Percentiles rank a stretch among this genome's conserved stretches.
These are phyloP conservation scores for Formicarius rufipectus DNA, from an alignment of 2,113 vertebrate species.

Conservation along the genomic window DNA sequence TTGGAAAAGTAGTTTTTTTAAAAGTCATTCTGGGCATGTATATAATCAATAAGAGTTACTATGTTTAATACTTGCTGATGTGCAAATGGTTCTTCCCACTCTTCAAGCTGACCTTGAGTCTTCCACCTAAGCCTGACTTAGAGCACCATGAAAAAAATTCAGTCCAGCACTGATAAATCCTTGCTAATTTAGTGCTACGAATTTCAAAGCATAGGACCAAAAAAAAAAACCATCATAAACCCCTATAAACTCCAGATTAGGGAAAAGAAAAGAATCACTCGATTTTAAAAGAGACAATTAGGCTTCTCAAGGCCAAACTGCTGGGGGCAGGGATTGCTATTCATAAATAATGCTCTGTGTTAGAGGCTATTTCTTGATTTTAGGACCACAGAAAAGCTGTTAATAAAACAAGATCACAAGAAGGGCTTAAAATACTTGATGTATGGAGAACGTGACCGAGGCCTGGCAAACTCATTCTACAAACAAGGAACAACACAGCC, in stretches of 20 bases:
- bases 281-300: neutral
- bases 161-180: neutral
- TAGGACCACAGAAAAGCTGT: constrained; percentile 3
- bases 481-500: neutral
- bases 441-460: neutral
- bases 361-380: constrained; percentile 32
- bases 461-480: neutral
- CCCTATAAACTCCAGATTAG: neutral
- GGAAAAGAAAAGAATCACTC: neutral
- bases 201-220: neutral
- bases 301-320: constrained; percentile 10
- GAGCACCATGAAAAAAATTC: neutral
- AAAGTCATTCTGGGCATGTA: neutral
- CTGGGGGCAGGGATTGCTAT: neutral
- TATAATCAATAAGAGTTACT: neutral
- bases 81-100: neutral
- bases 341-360: neutral
- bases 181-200: neutral
- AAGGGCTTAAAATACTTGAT: constrained; percentile 23
- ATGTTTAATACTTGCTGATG: neutral
- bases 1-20: neutral
- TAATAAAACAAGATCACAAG: constrained; percentile 23
- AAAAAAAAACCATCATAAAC: neutral
- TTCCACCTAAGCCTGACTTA: neutral
- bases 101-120: neutral